Conservation (phyloP, 2,797 vertebrate genomes). For the Stomatorhinus walkeri region DNA sequence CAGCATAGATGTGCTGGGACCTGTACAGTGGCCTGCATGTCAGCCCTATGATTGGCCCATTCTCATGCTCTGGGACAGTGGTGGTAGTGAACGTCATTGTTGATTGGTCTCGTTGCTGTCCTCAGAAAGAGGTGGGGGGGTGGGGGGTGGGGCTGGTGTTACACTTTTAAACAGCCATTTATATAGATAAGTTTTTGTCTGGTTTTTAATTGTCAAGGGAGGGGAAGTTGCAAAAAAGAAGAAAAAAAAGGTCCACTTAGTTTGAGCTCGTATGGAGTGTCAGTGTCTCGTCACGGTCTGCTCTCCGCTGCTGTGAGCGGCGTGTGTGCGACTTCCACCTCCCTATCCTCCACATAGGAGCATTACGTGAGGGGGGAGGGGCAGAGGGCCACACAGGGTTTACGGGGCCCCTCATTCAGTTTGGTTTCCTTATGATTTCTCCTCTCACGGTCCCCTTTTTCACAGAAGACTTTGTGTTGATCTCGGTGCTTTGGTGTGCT, state of each 20-base stretch:
- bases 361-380: conserved; percentile 31
- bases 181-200: conserved; percentile 44
- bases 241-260: conserved; percentile 27
- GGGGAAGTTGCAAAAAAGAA: conserved; percentile 42
- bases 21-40: conserved; percentile 10
- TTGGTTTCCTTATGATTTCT: not conserved
- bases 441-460: not conserved
- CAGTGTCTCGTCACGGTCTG: conserved; percentile 28
- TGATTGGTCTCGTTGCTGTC: conserved; percentile 51
- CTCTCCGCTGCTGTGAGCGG: conserved; percentile 16
- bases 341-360: not conserved
- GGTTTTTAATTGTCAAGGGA: conserved; percentile 46
- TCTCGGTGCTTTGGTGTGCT: conserved; percentile 56
- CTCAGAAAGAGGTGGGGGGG: conserved; percentile 51
- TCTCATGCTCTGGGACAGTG: conserved; percentile 31
- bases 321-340: conserved; percentile 37
- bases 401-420: not conserved
- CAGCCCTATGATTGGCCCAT: not conserved
- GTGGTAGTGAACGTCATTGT: conserved; percentile 25
- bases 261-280: conserved; percentile 38
- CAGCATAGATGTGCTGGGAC: conserved; percentile 26
- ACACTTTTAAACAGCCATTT: conserved; percentile 32
- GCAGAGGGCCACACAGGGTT: conserved; percentile 23
- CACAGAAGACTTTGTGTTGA: conserved; percentile 25
- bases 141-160: conserved; percentile 16